These are phyloP conservation scores for Naja naja DNA, from an alignment of 2,113 vertebrate species.

Conservation along the genomic window DNA sequence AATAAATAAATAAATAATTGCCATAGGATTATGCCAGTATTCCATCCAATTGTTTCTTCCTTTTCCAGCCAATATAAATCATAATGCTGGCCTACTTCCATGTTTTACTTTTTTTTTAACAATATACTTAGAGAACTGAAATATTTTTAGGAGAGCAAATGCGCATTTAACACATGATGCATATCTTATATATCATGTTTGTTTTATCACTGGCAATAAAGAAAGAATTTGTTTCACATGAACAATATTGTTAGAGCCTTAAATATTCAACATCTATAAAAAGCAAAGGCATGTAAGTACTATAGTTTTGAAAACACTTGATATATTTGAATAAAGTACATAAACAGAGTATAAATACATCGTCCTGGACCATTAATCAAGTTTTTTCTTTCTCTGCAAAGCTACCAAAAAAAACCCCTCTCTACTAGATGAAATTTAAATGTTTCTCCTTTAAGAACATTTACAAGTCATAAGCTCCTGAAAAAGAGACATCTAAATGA, in stretches of 20 bases:
- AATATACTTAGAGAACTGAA: not conserved
- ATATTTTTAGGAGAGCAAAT: not conserved
- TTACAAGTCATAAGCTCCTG: constrained; percentile 63
- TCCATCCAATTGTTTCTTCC: not conserved
- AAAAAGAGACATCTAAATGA: constrained; percentile 67
- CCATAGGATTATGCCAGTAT: not conserved
- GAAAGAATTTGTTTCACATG: constrained; percentile 32
- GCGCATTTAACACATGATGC: not conserved
- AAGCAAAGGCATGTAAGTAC: constrained; percentile 35
- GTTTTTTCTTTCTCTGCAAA: constrained; percentile 41
- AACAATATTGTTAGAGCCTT: constrained; percentile 35
- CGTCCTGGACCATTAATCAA: constrained; percentile 53
- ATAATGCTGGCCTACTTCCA: not conserved
- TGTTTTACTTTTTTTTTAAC: not conserved
- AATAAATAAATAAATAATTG: too few relatives aligned
- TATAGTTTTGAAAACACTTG: constrained; percentile 47
- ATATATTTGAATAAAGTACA: constrained; percentile 55
- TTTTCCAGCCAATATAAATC: not conserved
- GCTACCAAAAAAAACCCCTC: constrained; percentile 42
- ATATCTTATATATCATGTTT: constrained; percentile 34
- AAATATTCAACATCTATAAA: constrained; percentile 31
- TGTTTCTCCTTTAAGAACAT: constrained; percentile 34
- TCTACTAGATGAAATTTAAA: constrained; percentile 62
- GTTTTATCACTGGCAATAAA: constrained; percentile 41
- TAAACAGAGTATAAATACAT: constrained; percentile 61